Percentiles rank a stretch among this genome's conserved stretches.
Evolutionary conservation across 1,140 invertebrate genomes (phyloP).

Genomic region (Mya arenaria): DNA sequence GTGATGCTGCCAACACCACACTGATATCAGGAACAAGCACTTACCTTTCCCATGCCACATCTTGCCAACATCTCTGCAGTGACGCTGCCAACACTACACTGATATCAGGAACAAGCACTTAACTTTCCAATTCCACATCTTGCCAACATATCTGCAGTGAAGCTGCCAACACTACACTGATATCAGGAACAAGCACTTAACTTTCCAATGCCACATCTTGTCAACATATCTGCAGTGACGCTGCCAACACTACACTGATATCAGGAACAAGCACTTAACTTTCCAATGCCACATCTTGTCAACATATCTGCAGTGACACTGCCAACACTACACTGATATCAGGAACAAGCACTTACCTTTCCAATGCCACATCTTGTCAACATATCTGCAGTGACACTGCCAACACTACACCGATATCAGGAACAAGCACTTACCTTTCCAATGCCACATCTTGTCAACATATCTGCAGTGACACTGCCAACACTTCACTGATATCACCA

Average conservation of each 20-base stretch:
- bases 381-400: slow-evolving; percentile 99
- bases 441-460: slow-evolving; percentile 98
- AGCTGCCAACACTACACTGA: no score
- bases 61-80: no score
- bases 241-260: slow-evolving; percentile 99
- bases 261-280: slow-evolving; percentile 84
- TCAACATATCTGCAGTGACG: slow-evolving; percentile 99
- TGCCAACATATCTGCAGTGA: no score
- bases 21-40: no score
- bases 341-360: slow-evolving; percentile 85
- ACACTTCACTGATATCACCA: slow-evolving; percentile 86
- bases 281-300: slow-evolving; percentile 97
- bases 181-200: slow-evolving; percentile 81
- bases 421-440: slow-evolving; percentile 88
- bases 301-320: slow-evolving; percentile 99
- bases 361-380: slow-evolving; percentile 98
- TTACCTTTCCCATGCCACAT: no score
- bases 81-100: no score
- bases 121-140: slow-evolving; percentile 99
- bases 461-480: slow-evolving; percentile 99
- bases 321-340: slow-evolving; percentile 98
- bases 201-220: slow-evolving; percentile 98
- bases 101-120: slow-evolving; percentile 61
- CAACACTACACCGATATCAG: slow-evolving; percentile 88
- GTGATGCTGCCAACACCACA: slow-evolving; percentile 99